Evolutionary conservation across 2,888 invertebrate genomes (phyloP), one percentile per base, ranked within the genome.

Genomic region (Lithodes maja): DNA sequence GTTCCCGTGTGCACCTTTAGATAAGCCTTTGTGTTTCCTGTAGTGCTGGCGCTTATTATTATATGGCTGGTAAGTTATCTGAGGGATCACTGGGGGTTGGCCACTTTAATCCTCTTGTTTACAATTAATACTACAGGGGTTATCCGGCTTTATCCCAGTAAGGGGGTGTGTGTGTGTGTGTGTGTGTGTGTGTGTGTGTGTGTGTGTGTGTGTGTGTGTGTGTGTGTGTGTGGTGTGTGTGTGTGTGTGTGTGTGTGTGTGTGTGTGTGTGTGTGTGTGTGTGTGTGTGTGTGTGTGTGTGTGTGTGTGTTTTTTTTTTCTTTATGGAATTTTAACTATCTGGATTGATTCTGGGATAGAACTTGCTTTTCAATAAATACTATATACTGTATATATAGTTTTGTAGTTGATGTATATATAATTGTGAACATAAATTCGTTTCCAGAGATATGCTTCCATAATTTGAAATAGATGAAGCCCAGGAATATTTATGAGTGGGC

Each of bases 111-210:
- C 61, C 61, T 12, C 12, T 12, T 61, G 61, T 61, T 61, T 61
- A 61, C 61, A 61, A 7, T 61, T 5, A 12, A 61, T 12, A 61
- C 12, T 61, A 7, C 12, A 7, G 61, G 5, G 61, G 7, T 61
- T 61, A 61, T 61, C 61, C 12, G 61, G 61, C 33, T 61, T 12
- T 12, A 61, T 61, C 61, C 5, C 33, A 7, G 61, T 61, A 12
- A 1, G 61, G 12, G 61, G 0, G 5, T 61, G 61, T 61, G 61
- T 61, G 61, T 61, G 61, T 61, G 61, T 61, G 61, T 61, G 61
- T 61, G 61, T 61, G 61, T 61, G 61, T 61, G 61, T 61, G 61
- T 61, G 61, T 61, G 61, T 61, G 61, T 61, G 61, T 61, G 61
- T 61, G 61, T 61, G 61, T 61, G 61, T 61, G 61, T 61, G 61